Evolutionary conservation across 2,113 vertebrate species (phyloP), one percentile per base, ranked within the genome.

Genomic region (Lagenorhynchus albirostris): DNA sequence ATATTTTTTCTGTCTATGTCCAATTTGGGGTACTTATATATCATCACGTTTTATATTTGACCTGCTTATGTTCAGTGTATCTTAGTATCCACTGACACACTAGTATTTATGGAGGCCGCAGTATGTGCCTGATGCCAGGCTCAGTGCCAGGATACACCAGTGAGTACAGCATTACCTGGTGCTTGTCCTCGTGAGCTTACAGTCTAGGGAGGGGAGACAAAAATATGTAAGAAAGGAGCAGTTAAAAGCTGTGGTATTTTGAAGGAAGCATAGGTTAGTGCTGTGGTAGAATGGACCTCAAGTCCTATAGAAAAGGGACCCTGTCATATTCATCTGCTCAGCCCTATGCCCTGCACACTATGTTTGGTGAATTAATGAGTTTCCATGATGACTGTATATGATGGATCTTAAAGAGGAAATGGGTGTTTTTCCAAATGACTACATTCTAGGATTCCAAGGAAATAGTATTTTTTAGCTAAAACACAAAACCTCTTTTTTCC

Each of bases 381-480:
- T 74, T 50, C 86, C 36, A 41, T 14, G 20, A 86, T 67, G 71
- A 63, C 62, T 92, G 11, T 20, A 73, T 23, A 76, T 26, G 41
- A 33, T 81, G 3, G 76, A 13, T 89, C 94, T 80, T 97, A 96
- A 87, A 81, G 55, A 55, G n/a, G 29, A 76, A 70, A 88, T 21
- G 8, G 14, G 85, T 88, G 23, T 68, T 94, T 89, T 97, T 80
- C 94, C 80, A 95, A 76, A n/a, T 73, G 33, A 73, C 38, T 65
- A 6, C 14, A 33, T 93, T 98, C n/a, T 94, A 14, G 93, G 44
- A 71, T 17, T 92, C n/a, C 86, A 96, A 95, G 83, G 60, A 76
- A 76, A 91, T 91, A 73, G 33, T 41, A 55, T 79, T 97, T 97
- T 94, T 91, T 63, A 94, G 13, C n/a, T 67, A 79, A 76, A 92